Base-by-base conservation (phyloP, 92 coral and sea anemone genomes). In the Epizoanthus illoricatus region DNA sequence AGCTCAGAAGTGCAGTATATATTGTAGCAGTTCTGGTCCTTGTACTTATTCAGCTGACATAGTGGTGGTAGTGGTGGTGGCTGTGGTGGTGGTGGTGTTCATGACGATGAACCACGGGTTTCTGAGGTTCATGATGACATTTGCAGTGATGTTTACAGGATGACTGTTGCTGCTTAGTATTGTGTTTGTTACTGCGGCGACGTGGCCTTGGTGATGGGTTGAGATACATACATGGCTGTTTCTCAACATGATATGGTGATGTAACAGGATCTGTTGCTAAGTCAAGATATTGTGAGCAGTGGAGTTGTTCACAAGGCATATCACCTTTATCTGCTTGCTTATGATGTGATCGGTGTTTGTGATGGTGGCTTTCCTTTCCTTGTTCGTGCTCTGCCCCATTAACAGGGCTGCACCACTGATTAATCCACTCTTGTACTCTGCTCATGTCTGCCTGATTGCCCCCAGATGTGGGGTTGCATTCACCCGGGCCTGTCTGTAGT, bases 51-150 rank as follows among this genome's bases (percentile, higher is more conserved):
- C 70, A 90, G 76, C 90, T 87, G 60, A 86, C 91, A 61, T 97
- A 91, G 79, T 97, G 99, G 86, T 97, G 98, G 72, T 97, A 97
- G 80, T 95, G 98, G 72, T 95, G 98, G 54, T 97, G 99, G 33
- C 80, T 92, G 84, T 97, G 98, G 69, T 92, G 94, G 68, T 94
- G 99, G 19, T 91, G 94, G 60, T 97, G 99, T 39, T 91, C 94
- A 69, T 93, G 92, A 39, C 93, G 92, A 69, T 92, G 94, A 21
- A 94, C 89, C 28, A 86, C 74, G 43, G 93, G 87, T 56, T 70
- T 70, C 57, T 82, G 86, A 16, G 88, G 85, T 61, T 86, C 85
- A 66, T 88, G 90, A 9, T 90, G 87, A 63, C 90, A 90, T 9
- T 76, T 72, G 72, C 81, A 79, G 42, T 84, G 90, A 40, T 94